Evolutionary conservation across 2,888 invertebrate genomes (phyloP), one percentile per base, ranked within the genome.

Genomic region (Stenotaenia linearis): DNA sequence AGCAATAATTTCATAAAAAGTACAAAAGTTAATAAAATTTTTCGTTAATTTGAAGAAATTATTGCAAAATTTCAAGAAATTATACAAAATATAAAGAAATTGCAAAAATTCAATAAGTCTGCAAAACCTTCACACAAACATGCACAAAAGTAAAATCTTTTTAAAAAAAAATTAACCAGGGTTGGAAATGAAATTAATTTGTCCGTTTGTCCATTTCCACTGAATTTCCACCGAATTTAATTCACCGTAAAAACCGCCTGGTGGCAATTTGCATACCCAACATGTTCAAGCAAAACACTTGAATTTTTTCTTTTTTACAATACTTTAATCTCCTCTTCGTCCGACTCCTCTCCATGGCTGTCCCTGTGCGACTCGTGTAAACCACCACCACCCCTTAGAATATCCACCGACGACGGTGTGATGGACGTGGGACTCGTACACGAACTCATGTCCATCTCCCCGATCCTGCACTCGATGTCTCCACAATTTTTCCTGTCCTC

Each of bases 401-500:
- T 21, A 23, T 56, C 56, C 30, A 28, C 75, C 18, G 32, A 23
- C 7, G 75, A 75, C 12, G n/a, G n/a, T n/a, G 75, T 30, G 12
- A 21, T 32, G 18, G 75, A 77, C 40, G 77, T n/a, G 23, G 77
- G 77, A 37, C 77, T 77, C 18, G 77, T 35, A 18, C 23, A 35
- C 21, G 77, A 32, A 37, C 35, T 77, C 56, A 56, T 56, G 77
- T 77, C 77, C 77, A 77, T 35, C 21, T 77, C 77, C 2, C 35
- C 30, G 7, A 40, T 25, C 18, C 37, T 37, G 15, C 77, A 77
- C 35, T 40, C 77, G 75, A 75, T 32, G 15, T 75, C 75, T 15
- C 56, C 56, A 18, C 75, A 75, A 6, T 7, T 25, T 45, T 79
- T 75, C 56, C 79, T 23, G 25, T 75, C 75, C 6, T 83, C 82